Percentiles rank a stretch among this genome's conserved stretches.
Conservation (phyloP, 2,797 vertebrate genomes). For the Meda fulgida region DNA sequence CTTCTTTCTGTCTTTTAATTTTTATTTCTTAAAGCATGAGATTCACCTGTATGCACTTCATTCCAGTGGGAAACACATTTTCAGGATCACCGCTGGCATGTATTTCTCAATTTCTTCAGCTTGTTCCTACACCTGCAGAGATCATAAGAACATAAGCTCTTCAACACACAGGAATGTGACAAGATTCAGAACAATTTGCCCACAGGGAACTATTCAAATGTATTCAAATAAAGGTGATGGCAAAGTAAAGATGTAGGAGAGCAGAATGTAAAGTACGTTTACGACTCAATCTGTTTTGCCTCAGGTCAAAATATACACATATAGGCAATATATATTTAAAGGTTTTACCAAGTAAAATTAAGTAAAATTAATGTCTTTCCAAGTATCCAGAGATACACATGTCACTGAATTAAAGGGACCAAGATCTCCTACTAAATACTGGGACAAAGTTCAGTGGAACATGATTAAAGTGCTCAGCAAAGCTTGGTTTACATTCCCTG, state of each 20-base stretch:
- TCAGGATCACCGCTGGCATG: not conserved
- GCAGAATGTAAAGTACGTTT: not conserved
- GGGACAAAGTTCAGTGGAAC: constrained; percentile 28
- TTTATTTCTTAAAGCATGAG: not conserved
- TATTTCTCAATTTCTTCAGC: not conserved
- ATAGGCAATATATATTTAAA: not conserved
- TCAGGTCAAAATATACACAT: not conserved
- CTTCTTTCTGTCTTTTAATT: not conserved
- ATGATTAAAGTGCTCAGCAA: constrained; percentile 21
- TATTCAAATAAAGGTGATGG: constrained; percentile 21
- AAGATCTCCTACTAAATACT: not conserved
- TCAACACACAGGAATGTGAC: constrained; percentile 14
- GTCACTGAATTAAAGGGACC: constrained; percentile 31
- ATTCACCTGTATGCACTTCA: not conserved
- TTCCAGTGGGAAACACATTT: constrained; percentile 5
- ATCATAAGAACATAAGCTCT: constrained; percentile 6
- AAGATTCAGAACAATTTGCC: not conserved
- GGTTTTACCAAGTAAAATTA: not conserved
- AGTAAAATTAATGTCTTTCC: not conserved
- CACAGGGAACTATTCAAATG: not conserved
- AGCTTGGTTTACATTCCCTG: constrained; percentile 18
- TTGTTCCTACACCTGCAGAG: constrained; percentile 9
- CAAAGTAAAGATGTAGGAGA: not conserved
- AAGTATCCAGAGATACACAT: not conserved
- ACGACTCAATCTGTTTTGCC: not conserved